Evolutionary conservation across 64 coral and sea anemone genomes (phyloP), one percentile per base, ranked within the genome.

Genomic region (Porites lutea): DNA sequence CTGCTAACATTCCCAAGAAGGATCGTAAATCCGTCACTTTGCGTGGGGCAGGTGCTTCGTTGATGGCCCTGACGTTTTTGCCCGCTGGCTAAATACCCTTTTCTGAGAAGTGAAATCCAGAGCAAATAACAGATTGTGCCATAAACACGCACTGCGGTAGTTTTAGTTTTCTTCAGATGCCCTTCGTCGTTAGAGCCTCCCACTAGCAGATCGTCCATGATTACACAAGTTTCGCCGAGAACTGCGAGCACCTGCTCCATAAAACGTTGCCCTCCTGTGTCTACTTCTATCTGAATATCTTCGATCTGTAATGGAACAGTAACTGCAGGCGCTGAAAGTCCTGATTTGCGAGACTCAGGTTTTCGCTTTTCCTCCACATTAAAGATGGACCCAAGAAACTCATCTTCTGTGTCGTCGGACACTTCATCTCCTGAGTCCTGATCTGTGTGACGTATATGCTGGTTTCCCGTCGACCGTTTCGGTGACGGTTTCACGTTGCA

Each of bases 221-320:
- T 55, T 11, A 55, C 53, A 55, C 5, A 55, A 7, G 53, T 55
- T 55, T 2, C 5, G 53, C 10, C 53, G 10, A 55, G 53, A 7
- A 0, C 2, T 11, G 53, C 10, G 53, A 55, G 53, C 10, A 55
- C 5, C 10, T 55, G 53, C 53, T 55, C 53, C 0, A 55, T 55
- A 11, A 55, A 55, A 55, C 53, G 53, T 11, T 55, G 53, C 53
- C 53, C 53, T 55, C 53, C 53, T 7, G 53, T 55, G 53, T 7
- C 53, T 11, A 88, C 52, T 88, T 88, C 69, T 48, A 76, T 76
- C 2, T 13, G 45, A 72, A 88, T 6, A 73, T 75, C 67, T 20
- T 88, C 86, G 54, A 88, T 72, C 85, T 57, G n/a, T 1, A 88
- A 49, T n/a, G 85, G 72, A 13, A 88, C 85, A n/a, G 74, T 70